Conservation (phyloP, 2,888 invertebrate species). For the Ecdyonurus torrentis region DNA sequence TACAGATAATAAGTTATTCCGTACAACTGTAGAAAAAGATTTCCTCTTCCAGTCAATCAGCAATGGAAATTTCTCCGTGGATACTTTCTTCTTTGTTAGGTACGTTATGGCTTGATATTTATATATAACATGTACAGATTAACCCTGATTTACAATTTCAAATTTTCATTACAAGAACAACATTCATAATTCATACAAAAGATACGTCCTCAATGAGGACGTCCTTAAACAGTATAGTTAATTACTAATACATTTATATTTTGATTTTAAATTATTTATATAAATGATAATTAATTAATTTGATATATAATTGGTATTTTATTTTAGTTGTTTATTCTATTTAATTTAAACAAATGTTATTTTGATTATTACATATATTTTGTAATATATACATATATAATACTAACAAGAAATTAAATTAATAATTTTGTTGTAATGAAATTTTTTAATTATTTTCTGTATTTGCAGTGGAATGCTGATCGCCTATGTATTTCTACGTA, state of each 20-base stretch:
- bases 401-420: too few relatives aligned
- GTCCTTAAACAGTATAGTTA: not conserved
- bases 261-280: too few relatives aligned
- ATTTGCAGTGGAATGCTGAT: conserved; percentile 5
- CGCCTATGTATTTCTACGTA: conserved; percentile 5
- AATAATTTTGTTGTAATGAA: too few relatives aligned
- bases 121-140: not conserved
- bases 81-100: conserved; percentile 77
- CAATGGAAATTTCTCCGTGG: conserved; percentile 72
- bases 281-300: too few relatives aligned
- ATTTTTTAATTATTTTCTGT: too few relatives aligned
- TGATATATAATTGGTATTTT: too few relatives aligned
- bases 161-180: not conserved
- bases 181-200: not conserved
- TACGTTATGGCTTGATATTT: conserved; percentile 19
- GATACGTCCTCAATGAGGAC: not conserved
- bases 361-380: too few relatives aligned
- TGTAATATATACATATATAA: too few relatives aligned
- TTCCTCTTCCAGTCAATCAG: conserved; percentile 68
- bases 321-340: too few relatives aligned
- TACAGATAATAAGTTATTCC: conserved; percentile 40
- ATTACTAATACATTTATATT: too few relatives aligned
- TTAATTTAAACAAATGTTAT: too few relatives aligned
- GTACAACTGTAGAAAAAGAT: conserved; percentile 54
- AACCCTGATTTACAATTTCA: not conserved